Conservation (phyloP, 2,797 vertebrate species). For the Molossus alvarezi region DNA sequence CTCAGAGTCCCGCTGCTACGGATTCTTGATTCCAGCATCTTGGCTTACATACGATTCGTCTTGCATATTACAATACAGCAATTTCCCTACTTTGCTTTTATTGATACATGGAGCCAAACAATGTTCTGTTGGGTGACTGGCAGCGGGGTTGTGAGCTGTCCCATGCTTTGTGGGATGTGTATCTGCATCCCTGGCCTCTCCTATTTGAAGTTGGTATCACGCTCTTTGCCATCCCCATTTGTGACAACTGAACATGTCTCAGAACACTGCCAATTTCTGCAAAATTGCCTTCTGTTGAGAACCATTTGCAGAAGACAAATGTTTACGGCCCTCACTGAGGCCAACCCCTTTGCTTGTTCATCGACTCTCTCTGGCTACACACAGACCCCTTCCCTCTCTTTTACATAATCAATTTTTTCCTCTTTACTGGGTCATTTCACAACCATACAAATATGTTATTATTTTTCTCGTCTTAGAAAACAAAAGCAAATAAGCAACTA, state of each 20-base stretch:
- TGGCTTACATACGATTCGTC: not conserved
- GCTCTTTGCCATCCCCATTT: no score
- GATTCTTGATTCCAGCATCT: not conserved
- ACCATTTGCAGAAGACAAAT: not conserved
- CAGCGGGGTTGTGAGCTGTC: not conserved
- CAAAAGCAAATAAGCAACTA: not conserved
- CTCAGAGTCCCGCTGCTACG: not conserved
- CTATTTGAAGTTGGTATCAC: not conserved
- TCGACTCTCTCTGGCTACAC: not conserved
- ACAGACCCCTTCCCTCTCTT: rapidly evolving
- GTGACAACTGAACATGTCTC: not conserved
- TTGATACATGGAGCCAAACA: not conserved
- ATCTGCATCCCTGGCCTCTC: not conserved
- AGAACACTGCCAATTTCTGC: not conserved
- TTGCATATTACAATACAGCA: not conserved
- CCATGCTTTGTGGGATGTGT: not conserved
- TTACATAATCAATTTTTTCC: not conserved
- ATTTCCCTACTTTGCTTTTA: not conserved
- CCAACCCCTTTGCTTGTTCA: not conserved
- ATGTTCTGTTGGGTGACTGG: not conserved
- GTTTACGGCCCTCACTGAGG: not conserved
- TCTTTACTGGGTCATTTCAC: not conserved
- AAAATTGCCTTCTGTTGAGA: not conserved
- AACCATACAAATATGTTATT: not conserved
- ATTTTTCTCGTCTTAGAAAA: not conserved